Evolutionary conservation across 2,888 invertebrate species (phyloP).

Genomic region (Eilema caniola): DNA sequence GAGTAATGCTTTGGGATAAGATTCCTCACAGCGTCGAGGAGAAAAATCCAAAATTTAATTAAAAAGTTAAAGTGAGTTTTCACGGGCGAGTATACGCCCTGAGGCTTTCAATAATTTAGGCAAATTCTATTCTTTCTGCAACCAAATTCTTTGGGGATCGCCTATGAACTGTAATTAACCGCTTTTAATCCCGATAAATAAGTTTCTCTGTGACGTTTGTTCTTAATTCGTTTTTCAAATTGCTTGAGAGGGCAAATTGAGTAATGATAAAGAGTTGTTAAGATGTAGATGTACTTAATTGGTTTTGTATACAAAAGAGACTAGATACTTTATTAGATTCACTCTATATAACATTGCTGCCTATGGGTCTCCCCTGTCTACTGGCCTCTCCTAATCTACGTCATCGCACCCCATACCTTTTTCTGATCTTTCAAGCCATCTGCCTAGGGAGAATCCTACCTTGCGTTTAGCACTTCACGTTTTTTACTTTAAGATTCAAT

Average conservation of each 20-base stretch:
- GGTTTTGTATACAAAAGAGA: background rate
- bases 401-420: no score
- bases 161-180: slow-evolving; percentile 63
- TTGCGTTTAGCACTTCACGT: no score
- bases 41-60: slow-evolving; percentile 86
- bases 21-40: slow-evolving; percentile 67
- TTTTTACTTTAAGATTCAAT: no score
- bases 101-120: slow-evolving; percentile 78
- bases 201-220: slow-evolving; percentile 40
- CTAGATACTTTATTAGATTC: background rate
- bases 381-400: no score
- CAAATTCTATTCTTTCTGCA: slow-evolving; percentile 74
- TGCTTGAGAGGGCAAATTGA: slow-evolving; percentile 7
- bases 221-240: slow-evolving; percentile 24
- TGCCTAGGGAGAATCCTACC: no score
- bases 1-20: slow-evolving; percentile 77
- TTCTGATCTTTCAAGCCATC: no score
- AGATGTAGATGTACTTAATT: no score
- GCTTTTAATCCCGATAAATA: slow-evolving; percentile 51
- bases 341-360: background rate
- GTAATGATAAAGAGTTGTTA: slow-evolving; percentile 10
- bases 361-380: no score
- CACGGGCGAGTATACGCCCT: slow-evolving; percentile 77
- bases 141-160: slow-evolving; percentile 62
- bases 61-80: slow-evolving; percentile 86